Base-by-base conservation (phyloP, 2,113 vertebrate species). In the Aegithalos caudatus region DNA sequence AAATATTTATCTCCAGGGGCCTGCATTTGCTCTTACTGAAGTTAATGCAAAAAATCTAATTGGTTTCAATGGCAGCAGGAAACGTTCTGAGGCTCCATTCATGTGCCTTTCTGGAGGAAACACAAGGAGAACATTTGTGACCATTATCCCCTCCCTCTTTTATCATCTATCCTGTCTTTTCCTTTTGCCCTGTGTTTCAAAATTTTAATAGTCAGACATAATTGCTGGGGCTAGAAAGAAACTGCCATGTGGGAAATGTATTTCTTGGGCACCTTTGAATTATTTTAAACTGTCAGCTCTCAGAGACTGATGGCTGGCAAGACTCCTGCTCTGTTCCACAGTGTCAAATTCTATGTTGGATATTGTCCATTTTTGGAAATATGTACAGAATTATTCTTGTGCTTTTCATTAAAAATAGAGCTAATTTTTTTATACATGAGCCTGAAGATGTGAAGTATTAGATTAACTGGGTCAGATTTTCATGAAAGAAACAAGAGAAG, bases 21-120 rank as follows among this genome's bases (percentile, higher is more conserved):
- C 96, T 97, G 93, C 84, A 86, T 82, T 93, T 94, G 90, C 93
- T 97, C 81, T 94, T 91, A 73, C 50, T 90, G 87, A 96, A 94
- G 79, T 83, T 95, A 96, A 94, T 88, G 93, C 38, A 94, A 95
- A 96, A 94, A 90, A 91, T 91, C 74, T 90, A 94, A 96, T 93
- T 93, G 95, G 78, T 69, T 94, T 93, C 87, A 88, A 29, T 74
- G 90, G 70, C 90, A 93, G 79, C 62, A 94, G 90, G 90, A 92
- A 88, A 66, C 8, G 7, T 62, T 62, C 71, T 86, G 81, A 95
- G 74, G 54, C 25, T 72, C 84, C 71, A 94, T 62, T 82, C 64
- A 57, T 12, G 14, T 6, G 35, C 35, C 62, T 62, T 95, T 86
- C 74, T 91, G 66, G 28, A 91, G 54, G 58, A 95, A 89, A 80